Percentiles rank a stretch among this genome's conserved stretches.
These are phyloP conservation scores for Spizella passerina DNA, from an alignment of 2,797 vertebrate genomes.

Conservation along the genomic window DNA sequence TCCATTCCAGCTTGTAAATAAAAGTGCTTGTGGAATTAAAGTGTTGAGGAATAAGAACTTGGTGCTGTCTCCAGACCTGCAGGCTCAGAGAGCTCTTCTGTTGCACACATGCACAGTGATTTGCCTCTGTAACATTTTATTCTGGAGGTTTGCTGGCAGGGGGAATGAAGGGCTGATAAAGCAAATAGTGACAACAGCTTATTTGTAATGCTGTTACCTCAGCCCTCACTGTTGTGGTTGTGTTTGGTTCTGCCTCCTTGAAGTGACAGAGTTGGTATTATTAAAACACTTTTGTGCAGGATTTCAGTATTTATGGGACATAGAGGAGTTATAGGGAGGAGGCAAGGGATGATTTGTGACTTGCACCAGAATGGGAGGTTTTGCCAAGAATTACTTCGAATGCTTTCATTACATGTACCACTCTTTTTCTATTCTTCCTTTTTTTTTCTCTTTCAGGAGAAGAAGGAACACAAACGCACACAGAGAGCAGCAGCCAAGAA, in stretches of 20 bases:
- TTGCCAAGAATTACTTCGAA: not conserved
- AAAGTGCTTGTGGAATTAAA: not conserved
- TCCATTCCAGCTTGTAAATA: not conserved
- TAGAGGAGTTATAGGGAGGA: not conserved
- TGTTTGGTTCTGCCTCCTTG: not conserved
- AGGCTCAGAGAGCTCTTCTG: not conserved
- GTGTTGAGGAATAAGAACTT: not conserved
- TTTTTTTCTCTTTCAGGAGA: conserved; percentile 78
- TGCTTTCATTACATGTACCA: not conserved
- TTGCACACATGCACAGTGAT: not conserved
- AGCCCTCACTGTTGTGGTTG: not conserved
- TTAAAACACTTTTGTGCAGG: not conserved
- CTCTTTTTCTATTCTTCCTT: not conserved
- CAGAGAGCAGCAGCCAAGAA: conserved; percentile 86
- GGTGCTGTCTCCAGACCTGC: not conserved
- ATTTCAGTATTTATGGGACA: not conserved
- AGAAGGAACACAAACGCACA: conserved; percentile 87
- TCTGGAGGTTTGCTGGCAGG: not conserved
- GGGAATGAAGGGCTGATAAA: not conserved
- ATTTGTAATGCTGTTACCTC: not conserved
- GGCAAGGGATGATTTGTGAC: not conserved
- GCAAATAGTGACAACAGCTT: not conserved
- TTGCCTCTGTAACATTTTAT: not conserved
- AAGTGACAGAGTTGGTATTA: not conserved
- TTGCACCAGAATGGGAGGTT: not conserved